Percentiles rank a stretch among this genome's conserved stretches.
phyloP scores from a whole-genome alignment of 2,797 vertebrate species.

The Galagoides demidoff region DNA sequence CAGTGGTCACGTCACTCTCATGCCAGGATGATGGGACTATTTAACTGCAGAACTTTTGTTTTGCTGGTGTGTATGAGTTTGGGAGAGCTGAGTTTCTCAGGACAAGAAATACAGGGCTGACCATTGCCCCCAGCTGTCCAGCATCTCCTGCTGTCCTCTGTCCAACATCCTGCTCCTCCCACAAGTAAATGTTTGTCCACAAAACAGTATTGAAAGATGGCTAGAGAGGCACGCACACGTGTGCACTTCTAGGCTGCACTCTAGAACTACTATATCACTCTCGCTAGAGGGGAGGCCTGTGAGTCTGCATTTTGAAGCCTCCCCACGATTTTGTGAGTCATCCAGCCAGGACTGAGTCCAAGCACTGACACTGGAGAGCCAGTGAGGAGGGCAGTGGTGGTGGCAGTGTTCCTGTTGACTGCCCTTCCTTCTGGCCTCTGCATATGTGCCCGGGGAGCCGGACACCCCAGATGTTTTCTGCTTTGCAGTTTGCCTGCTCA shows the following conservation, averaged over 20 bases:
- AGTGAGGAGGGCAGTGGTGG: background rate
- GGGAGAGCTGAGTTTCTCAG: background rate
- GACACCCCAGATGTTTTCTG: background rate
- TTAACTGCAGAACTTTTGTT: background rate
- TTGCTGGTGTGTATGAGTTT: background rate
- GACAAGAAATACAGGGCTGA: background rate
- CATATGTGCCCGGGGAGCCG: fast-evolving
- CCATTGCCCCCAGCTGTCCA: background rate
- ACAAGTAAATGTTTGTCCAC: background rate
- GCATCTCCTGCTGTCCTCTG: background rate
- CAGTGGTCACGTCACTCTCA: background rate
- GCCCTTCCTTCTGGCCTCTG: background rate
- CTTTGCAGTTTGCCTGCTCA: background rate
- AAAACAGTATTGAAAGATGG: background rate
- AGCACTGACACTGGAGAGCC: background rate
- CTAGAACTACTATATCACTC: background rate
- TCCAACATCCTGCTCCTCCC: background rate
- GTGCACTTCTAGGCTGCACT: background rate
- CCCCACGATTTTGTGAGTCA: background rate
- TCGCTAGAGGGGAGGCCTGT: background rate
- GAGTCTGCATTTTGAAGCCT: background rate
- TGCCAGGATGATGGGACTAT: background rate
- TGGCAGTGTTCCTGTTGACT: background rate
- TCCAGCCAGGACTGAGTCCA: background rate
- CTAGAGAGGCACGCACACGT: background rate